Conservation (phyloP, 2,113 vertebrate species). For the Oncorhynchus kisutch region DNA sequence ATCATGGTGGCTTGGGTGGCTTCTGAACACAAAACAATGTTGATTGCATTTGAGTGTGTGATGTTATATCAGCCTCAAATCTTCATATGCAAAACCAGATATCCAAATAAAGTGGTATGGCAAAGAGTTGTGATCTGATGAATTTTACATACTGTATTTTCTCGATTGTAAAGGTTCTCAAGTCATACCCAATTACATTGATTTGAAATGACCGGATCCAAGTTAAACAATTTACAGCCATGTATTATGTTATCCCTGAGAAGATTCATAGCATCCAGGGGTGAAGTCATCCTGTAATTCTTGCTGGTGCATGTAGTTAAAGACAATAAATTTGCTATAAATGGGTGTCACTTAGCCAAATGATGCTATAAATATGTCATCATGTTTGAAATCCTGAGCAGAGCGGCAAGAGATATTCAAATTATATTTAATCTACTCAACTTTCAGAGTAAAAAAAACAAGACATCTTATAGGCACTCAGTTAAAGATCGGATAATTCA, state of each 20-base stretch:
- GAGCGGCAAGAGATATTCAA: background rate
- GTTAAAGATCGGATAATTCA: background rate
- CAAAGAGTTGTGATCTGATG: too few species aligned
- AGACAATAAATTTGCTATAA: conserved; percentile 49
- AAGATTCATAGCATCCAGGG: background rate
- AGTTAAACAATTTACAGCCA: background rate
- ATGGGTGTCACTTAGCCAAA: conserved; percentile 51
- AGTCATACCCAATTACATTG: background rate
- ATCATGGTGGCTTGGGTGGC: too few species aligned
- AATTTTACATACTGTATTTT: too few species aligned
- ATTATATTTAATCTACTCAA: background rate
- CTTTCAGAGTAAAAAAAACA: background rate
- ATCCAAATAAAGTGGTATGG: background rate
- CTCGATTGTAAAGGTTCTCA: background rate
- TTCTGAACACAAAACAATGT: too few species aligned
- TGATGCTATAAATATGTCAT: conserved; percentile 46
- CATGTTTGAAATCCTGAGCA: conserved; percentile 23
- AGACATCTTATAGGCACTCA: background rate
- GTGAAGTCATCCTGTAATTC: background rate
- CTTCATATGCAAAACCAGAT: too few species aligned
- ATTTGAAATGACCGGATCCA: background rate
- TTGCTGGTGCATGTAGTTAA: background rate
- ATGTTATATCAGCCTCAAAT: too few species aligned
- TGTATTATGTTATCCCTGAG: background rate
- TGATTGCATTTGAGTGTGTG: too few species aligned